Evolutionary conservation across 1,140 invertebrate genomes (phyloP).

Genomic region (Cydia fagiglandana): DNA sequence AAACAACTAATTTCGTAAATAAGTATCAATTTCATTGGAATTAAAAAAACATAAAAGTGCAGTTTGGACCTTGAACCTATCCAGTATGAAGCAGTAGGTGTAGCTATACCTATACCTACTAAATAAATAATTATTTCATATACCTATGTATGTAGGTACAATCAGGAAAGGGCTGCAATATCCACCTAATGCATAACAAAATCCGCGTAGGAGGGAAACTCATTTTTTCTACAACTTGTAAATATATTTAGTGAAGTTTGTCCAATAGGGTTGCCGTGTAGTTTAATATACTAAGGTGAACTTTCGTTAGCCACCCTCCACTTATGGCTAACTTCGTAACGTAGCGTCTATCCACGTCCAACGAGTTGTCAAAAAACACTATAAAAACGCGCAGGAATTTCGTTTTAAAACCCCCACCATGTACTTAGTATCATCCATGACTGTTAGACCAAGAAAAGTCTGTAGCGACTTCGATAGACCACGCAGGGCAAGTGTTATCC

Average conservation of each 20-base stretch:
- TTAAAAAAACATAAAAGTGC: too few species aligned
- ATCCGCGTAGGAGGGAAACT: background rate
- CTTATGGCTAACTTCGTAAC: background rate
- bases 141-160: too few species aligned
- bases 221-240: background rate
- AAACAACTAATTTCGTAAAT: too few species aligned
- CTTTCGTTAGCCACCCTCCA: background rate
- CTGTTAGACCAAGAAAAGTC: too few species aligned
- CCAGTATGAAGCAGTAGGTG: background rate
- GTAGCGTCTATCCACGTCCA: background rate
- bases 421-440: slow-evolving; percentile 2
- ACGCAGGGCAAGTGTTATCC: too few species aligned
- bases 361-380: background rate
- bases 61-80: background rate
- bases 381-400: background rate
- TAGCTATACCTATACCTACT: too few species aligned
- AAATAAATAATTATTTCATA: too few species aligned
- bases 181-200: background rate
- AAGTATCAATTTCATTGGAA: too few species aligned
- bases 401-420: background rate
- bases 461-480: too few species aligned
- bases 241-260: background rate
- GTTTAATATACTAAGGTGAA: background rate
- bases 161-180: too few species aligned
- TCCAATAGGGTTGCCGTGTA: background rate